Base-by-base conservation (phyloP, 2,113 vertebrate genomes). In the Aegithalos caudatus region DNA sequence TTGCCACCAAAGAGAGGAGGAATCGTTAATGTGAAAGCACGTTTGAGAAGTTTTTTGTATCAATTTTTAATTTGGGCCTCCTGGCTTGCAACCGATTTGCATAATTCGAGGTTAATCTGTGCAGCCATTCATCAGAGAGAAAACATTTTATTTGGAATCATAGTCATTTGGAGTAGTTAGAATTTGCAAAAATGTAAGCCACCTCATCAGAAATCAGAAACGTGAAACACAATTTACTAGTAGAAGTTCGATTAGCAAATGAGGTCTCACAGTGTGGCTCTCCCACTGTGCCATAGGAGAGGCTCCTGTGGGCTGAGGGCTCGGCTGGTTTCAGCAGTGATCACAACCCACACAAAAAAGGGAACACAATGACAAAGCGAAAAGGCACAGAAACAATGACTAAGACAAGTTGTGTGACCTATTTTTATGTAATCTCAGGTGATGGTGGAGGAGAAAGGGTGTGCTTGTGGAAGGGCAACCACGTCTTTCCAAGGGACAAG, bases 231-330 rank as follows among this genome's bases (percentile, higher is more conserved):
- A 21, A 14, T 61, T 58, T 88, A 66, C 54, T 56, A 90, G 18
- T 15, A 66, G 50, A 25, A 14, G 7, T 86, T 84, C 81, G 73
- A 40, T 67, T 66, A 53, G 42, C 42, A 89, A 94, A 95, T 53
- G 56, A 93, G 54, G 28, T 35, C 24, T 81, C 0, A 0, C 16
- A 3, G 10, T 18, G 31, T 67, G 72, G 10, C 5, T 86, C 18
- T 11, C 33, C 35, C 24, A 2, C 17, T 4, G 4, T 1, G 5
- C 0, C 0, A 12, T 12, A 14, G 0, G 0, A 19, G 57, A 78
- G 35, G 2, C 16, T 15, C 29, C 25, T 0, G 0, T 1, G 29
- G 35, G 40, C 23, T 37, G 17, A 45, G 28, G 35, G 4, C 48
- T 85, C 44, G 28, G 4, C 20, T 91, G 40, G 69, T 89, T 89